Percentiles rank a stretch among this genome's conserved stretches.
Conservation (phyloP, 2,888 invertebrate genomes). For the Lissocephala sabroskyi region DNA sequence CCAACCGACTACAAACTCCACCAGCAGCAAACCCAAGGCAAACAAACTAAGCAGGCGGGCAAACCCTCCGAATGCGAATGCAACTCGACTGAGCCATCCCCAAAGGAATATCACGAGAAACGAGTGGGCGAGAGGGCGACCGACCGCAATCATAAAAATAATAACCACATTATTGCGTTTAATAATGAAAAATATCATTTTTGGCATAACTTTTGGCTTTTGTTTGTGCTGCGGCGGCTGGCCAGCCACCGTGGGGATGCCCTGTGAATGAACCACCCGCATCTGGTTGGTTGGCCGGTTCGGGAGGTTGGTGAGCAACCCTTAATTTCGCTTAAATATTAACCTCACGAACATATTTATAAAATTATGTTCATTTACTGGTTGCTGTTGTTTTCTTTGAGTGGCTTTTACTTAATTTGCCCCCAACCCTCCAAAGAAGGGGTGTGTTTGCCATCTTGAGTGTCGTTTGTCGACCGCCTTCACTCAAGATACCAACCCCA, state of each 20-base stretch:
- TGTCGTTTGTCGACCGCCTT: conserved; percentile 24
- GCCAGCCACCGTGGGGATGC: not conserved
- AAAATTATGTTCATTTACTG: conserved; percentile 57
- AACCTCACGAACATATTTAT: conserved; percentile 52
- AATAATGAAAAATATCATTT: conserved; percentile 66
- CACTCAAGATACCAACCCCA: conserved; percentile 3
- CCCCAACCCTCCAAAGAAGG: conserved; percentile 32
- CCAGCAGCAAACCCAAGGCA: conserved; percentile 57
- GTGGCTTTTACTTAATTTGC: conserved; percentile 61
- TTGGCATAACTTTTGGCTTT: conserved; percentile 61
- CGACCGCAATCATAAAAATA: conserved; percentile 65
- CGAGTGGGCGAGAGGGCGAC: conserved; percentile 11
- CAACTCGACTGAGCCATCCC: conserved; percentile 38
- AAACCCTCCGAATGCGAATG: conserved; percentile 32
- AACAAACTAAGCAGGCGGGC: conserved; percentile 1
- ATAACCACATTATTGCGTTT: conserved; percentile 67
- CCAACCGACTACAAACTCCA: conserved; percentile 57
- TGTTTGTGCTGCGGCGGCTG: conserved; percentile 34
- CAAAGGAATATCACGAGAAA: conserved; percentile 34
- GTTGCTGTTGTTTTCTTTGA: conserved; percentile 31
- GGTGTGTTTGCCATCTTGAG: conserved; percentile 32
- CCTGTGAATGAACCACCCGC: conserved; percentile 30
- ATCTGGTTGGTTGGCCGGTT: conserved; percentile 45
- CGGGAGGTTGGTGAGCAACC: conserved; percentile 36
- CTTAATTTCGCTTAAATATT: conserved; percentile 43